Evolutionary conservation across 2,797 vertebrate genomes (phyloP).

Genomic region (Delichon dasypus): DNA sequence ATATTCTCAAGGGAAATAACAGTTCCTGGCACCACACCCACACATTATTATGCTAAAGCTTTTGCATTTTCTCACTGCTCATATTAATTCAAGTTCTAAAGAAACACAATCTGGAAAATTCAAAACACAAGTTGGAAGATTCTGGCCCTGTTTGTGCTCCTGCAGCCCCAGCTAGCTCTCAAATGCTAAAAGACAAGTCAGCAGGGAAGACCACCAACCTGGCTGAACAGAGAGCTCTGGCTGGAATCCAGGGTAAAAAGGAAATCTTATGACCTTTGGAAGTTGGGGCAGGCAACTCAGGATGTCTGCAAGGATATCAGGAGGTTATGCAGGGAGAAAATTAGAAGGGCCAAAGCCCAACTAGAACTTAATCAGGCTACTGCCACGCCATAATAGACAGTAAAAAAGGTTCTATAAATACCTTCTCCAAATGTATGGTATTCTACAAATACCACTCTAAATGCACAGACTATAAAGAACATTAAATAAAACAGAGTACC

Average conservation of each 20-base stretch:
- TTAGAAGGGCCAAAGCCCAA: not conserved
- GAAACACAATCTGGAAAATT: constrained; percentile 9
- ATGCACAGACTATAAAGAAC: not conserved
- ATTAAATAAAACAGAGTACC: not conserved
- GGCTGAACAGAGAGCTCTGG: not conserved
- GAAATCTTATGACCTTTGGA: not conserved
- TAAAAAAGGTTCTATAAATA: not conserved
- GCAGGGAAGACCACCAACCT: not conserved
- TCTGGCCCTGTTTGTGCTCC: not conserved
- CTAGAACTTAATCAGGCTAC: not conserved
- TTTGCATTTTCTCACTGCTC: constrained; percentile 42
- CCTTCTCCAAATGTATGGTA: not conserved
- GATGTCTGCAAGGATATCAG: not conserved
- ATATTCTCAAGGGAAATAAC: constrained; percentile 65
- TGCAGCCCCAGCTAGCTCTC: not conserved
- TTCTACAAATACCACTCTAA: not conserved
- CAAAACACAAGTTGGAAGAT: not conserved
- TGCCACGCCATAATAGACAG: not conserved
- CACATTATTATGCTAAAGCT: constrained; percentile 46
- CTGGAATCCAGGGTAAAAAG: not conserved
- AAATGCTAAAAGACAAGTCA: not conserved
- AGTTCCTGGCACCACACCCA: constrained; percentile 67
- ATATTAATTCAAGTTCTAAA: constrained; percentile 28
- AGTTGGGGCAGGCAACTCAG: not conserved
- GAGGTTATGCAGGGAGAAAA: not conserved